Conservation (phyloP, 2,113 vertebrate genomes). For the Macquaria ambigua region DNA sequence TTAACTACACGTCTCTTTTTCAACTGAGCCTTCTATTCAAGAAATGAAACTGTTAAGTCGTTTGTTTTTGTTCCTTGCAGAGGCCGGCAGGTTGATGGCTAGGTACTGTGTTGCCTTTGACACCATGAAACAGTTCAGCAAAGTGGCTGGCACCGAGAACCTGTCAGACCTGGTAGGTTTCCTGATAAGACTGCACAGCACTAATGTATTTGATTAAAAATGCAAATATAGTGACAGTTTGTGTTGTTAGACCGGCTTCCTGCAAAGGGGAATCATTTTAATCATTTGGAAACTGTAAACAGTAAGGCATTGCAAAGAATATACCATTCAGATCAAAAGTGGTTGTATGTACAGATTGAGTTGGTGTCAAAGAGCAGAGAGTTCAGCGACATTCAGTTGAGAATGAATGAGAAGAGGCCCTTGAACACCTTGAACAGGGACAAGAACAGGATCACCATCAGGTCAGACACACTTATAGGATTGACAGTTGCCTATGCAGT, state of each 20-base stretch:
- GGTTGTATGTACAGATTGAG: conserved; percentile 84
- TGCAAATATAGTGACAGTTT: conserved; percentile 1
- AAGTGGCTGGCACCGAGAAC: conserved; percentile 89
- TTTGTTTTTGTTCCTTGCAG: conserved; percentile 78
- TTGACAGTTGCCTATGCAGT: neutral
- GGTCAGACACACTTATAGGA: conserved; percentile 80
- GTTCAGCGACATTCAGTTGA: conserved; percentile 92
- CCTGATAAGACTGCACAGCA: neutral
- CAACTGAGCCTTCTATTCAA: neutral
- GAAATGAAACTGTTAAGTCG: neutral
- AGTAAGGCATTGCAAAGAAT: neutral
- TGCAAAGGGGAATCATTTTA: neutral
- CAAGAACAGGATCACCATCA: conserved; percentile 92
- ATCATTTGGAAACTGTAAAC: neutral
- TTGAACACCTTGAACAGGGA: conserved; percentile 94
- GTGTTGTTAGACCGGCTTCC: neutral
- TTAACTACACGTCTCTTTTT: neutral
- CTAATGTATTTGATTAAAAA: conserved; percentile 3
- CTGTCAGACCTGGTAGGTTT: conserved; percentile 91
- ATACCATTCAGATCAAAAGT: neutral
- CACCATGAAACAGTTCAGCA: conserved; percentile 93
- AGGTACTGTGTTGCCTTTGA: conserved; percentile 96
- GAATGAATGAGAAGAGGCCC: conserved; percentile 92
- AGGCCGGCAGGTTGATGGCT: conserved; percentile 93
- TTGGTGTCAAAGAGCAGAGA: conserved; percentile 91